Percentiles rank a stretch among this genome's conserved stretches.
phyloP scores from a whole-genome alignment of 2,113 vertebrate species.

The Aleadryas rufinucha region DNA sequence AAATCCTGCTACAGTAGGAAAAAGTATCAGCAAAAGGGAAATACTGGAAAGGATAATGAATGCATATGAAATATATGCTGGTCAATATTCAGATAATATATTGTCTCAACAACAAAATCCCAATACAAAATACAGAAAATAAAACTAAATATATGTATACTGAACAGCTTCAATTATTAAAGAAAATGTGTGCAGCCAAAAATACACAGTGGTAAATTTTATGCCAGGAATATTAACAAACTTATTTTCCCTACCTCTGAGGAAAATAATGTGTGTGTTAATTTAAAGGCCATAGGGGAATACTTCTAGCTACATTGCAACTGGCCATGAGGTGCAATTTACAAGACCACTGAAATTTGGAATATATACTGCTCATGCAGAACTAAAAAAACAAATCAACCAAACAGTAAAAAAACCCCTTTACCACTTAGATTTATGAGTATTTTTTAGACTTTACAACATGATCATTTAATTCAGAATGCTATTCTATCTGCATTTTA shows the following conservation, averaged over 20 bases:
- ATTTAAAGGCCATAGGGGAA: conserved; percentile 29
- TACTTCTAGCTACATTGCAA: not conserved
- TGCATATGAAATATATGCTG: not conserved
- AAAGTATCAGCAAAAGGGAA: not conserved
- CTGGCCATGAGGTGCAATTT: not conserved
- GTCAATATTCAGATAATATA: not conserved
- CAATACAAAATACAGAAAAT: not conserved
- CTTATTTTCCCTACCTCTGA: not conserved
- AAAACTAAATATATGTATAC: not conserved
- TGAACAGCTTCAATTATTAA: not conserved
- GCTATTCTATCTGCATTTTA: not conserved
- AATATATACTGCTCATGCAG: not conserved
- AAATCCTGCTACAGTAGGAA: not conserved
- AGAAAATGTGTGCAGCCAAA: not conserved
- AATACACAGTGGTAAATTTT: not conserved
- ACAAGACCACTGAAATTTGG: not conserved
- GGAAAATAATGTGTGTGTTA: conserved; percentile 5
- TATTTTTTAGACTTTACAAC: not conserved
- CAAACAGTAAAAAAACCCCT: not conserved
- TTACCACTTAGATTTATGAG: not conserved
- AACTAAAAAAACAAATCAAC: not conserved
- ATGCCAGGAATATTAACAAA: not conserved
- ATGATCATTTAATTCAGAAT: not conserved
- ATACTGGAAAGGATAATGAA: not conserved
- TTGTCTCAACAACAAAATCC: not conserved